These are phyloP conservation scores for Lerema accius DNA, from an alignment of 1,140 invertebrate species.

Conservation along the genomic window DNA sequence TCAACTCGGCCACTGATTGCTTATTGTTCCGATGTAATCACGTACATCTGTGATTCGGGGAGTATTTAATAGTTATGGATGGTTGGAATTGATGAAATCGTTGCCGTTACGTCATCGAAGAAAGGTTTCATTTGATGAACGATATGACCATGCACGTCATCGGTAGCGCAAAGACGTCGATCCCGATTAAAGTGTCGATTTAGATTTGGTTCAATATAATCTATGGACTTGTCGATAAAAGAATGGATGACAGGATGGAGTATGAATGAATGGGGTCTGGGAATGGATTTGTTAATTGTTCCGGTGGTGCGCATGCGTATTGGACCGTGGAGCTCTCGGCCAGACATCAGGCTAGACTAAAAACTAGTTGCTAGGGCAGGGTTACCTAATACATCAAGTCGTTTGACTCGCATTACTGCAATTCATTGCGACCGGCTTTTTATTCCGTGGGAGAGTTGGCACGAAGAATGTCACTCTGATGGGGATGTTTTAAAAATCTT, in stretches of 20 bases:
- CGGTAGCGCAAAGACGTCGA: not conserved
- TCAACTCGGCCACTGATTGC: constrained; percentile 8
- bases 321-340: constrained; percentile 16
- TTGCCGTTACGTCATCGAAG: constrained; percentile 20
- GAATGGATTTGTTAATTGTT: constrained; percentile 22
- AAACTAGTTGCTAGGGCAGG: constrained; percentile 17
- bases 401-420: constrained; percentile 1
- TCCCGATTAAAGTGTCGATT: not conserved
- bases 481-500: not conserved
- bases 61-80: constrained; percentile 24
- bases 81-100: constrained; percentile 1
- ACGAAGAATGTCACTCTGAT: not conserved
- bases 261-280: constrained; percentile 27
- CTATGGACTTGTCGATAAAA: not conserved
- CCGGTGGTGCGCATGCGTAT: constrained; percentile 26
- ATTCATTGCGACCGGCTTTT: constrained; percentile 7
- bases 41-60: constrained; percentile 1
- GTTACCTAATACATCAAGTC: constrained; percentile 18
- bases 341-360: constrained; percentile 20
- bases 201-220: not conserved
- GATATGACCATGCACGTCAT: not conserved
- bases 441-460: not conserved
- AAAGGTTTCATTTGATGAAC: constrained; percentile 24
- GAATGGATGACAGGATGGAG: constrained; percentile 6
- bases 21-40: constrained; percentile 26